Evolutionary conservation across 2,888 invertebrate species (phyloP).

Genomic region (Thymelicus lineola): DNA sequence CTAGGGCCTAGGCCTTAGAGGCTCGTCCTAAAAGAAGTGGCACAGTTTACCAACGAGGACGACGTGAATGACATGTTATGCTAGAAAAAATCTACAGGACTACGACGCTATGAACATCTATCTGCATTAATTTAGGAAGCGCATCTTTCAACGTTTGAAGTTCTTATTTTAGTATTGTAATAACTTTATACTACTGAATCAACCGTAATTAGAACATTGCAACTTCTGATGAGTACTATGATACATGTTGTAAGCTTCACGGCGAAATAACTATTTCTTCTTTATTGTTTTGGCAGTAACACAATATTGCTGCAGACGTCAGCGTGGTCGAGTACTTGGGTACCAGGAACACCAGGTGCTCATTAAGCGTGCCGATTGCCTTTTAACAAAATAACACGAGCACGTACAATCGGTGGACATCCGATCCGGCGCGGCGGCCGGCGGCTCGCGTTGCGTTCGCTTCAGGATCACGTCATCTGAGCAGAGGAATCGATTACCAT

Average conservation of each 20-base stretch:
- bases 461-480: constrained; percentile 29
- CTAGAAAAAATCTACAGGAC: not conserved
- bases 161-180: too few relatives aligned
- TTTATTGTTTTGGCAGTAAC: too few relatives aligned
- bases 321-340: not conserved
- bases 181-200: too few relatives aligned
- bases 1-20: too few relatives aligned
- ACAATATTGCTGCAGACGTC: too few relatives aligned
- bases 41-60: not conserved
- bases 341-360: constrained; percentile 16
- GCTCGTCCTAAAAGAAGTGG: too few relatives aligned
- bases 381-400: not conserved
- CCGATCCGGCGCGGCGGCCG: constrained; percentile 14
- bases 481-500: constrained; percentile 33
- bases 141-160: not conserved
- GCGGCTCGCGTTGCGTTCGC: constrained; percentile 19
- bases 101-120: not conserved
- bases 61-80: not conserved
- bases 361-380: constrained; percentile 20
- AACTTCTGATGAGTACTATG: too few relatives aligned
- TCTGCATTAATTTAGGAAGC: not conserved
- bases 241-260: too few relatives aligned
- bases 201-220: too few relatives aligned
- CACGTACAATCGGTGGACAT: constrained; percentile 17
- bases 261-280: too few relatives aligned